Evolutionary conservation across 2,888 invertebrate genomes (phyloP).

Genomic region (Nemotelus pantherinus): DNA sequence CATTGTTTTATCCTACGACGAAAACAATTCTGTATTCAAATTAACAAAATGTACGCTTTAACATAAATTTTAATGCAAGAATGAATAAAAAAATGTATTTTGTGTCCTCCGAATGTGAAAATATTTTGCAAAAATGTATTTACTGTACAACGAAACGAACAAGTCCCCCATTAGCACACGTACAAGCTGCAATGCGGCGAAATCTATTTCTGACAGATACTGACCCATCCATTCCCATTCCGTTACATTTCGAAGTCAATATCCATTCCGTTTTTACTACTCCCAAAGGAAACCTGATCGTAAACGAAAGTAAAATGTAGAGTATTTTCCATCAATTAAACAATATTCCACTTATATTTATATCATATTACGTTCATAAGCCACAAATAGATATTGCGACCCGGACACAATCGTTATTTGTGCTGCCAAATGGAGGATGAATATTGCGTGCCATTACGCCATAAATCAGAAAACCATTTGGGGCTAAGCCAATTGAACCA

Average conservation of each 20-base stretch:
- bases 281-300: background rate
- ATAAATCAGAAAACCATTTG: conserved; percentile 61
- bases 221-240: too few species aligned
- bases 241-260: background rate
- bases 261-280: background rate
- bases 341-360: conserved; percentile 21
- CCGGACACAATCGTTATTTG: conserved; percentile 50
- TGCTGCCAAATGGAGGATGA: conserved; percentile 48
- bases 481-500: conserved; percentile 58
- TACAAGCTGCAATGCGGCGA: too few species aligned
- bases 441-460: conserved; percentile 59
- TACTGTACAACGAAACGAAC: too few species aligned
- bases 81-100: too few species aligned
- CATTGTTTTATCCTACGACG: too few species aligned
- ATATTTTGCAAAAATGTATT: too few species aligned
- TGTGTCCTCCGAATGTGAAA: too few species aligned
- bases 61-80: too few species aligned
- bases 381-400: conserved; percentile 50
- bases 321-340: conserved; percentile 35
- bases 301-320: background rate
- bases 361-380: background rate
- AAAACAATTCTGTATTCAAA: too few species aligned
- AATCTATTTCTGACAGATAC: too few species aligned
- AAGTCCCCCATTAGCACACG: too few species aligned
- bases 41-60: too few species aligned